Evolutionary conservation across 2,797 vertebrate species (phyloP), one percentile per base, ranked within the genome.

Genomic region (Sciurus carolinensis): DNA sequence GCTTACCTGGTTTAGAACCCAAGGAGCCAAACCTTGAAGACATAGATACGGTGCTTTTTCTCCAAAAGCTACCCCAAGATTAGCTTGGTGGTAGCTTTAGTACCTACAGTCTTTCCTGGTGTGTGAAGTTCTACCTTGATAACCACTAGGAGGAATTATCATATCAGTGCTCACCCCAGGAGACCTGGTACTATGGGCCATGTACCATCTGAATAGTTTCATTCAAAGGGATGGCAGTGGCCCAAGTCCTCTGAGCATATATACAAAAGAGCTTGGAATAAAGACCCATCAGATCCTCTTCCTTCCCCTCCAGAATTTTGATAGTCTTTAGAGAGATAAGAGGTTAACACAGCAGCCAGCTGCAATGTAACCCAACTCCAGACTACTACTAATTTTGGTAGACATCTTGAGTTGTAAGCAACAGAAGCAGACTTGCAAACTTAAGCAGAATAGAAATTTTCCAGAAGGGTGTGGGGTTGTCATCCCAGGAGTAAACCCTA

Each of bases 381-480:
- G 42, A 79, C n/a, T 7, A 71, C 52, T 62, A 15, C 69, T 80
- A 67, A 89, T 64, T 85, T 24, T 62, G 42, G 62, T 59, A 89
- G 66, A 5, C 3, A 75, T 15, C 24, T 90, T 76, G 52, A 36
- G 64, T 76, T 59, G 20, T 47, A 94, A 80, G 66, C 66, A 84
- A 80, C 9, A 73, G 72, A 91, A 84, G 77, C 15, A 88, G 64
- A 92, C 13, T 73, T 75, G 28, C n/a, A 57, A 72, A 36, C 22
- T 59, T 84, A 64, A 72, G 67, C 22, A 62, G 52, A 92, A 73
- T 73, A 67, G 26, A 28, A 84, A 80, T 89, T 92, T 92, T 85
- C 72, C 24, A 44, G 77, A 80, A 96, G 82, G 36, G 15, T 69
- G 11, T 42, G 11, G 28, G 5, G 30, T 80, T 80, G 30, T 42